These are phyloP conservation scores for Amiota mariae DNA, from an alignment of 2,888 invertebrate species.

Conservation along the genomic window DNA sequence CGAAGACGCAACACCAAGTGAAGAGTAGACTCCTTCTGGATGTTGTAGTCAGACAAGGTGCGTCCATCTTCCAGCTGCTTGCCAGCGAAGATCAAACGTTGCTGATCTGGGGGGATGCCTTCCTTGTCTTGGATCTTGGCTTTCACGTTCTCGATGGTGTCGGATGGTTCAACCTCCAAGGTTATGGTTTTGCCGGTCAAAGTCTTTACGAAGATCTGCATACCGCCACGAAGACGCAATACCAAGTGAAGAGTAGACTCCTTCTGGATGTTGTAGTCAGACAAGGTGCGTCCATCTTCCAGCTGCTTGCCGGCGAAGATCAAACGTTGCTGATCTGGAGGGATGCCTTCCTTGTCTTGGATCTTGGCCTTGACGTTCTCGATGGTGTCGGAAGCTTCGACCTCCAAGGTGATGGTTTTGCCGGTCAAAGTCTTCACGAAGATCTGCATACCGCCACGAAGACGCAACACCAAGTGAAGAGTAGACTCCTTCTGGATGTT, in stretches of 20 bases:
- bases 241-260: constrained; percentile 15
- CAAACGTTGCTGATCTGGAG: constrained; percentile 14
- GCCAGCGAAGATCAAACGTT: constrained; percentile 14
- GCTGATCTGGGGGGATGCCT: constrained; percentile 13
- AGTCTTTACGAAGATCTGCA: constrained; percentile 11
- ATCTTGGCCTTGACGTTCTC: constrained; percentile 12
- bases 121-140: constrained; percentile 15
- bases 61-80: constrained; percentile 18
- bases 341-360: constrained; percentile 13
- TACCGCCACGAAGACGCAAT: constrained; percentile 12
- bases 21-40: constrained; percentile 12
- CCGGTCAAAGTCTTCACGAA: constrained; percentile 13
- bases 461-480: too few species aligned
- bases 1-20: constrained; percentile 15
- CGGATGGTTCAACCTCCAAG: neutral
- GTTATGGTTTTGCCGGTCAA: constrained; percentile 13
- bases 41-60: constrained; percentile 11
- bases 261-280: constrained; percentile 13
- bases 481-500: too few species aligned
- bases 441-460: neutral
- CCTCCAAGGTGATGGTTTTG: constrained; percentile 14
- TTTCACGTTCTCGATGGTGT: constrained; percentile 12
- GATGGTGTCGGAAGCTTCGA: constrained; percentile 14
- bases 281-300: constrained; percentile 13
- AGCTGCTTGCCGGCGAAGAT: constrained; percentile 18